phyloP scores from a whole-genome alignment of 2,113 vertebrate genomes.

The Percina caprodes region DNA sequence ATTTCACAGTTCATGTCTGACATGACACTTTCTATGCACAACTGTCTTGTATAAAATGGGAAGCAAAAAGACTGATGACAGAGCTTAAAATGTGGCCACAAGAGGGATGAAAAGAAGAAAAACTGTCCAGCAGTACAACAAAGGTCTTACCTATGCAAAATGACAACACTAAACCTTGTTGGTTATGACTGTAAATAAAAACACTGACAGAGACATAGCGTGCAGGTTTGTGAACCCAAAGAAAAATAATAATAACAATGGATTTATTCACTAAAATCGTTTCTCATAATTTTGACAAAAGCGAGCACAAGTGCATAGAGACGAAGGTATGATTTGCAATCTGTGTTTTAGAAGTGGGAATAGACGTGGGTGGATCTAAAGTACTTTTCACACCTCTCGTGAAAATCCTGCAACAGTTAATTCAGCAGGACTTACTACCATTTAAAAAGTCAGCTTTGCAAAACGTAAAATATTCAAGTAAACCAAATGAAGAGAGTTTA shows the following conservation, averaged over 20 bases:
- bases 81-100: not conserved
- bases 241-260: not conserved
- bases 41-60: not conserved
- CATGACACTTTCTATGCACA: not conserved
- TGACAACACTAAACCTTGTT: not conserved
- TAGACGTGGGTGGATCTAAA: not conserved
- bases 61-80: constrained; percentile 11
- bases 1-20: not conserved
- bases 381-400: not conserved
- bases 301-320: not conserved
- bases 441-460: not conserved
- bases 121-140: constrained; percentile 11
- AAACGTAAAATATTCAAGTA: not conserved
- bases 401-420: not conserved
- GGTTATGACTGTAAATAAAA: not conserved
- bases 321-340: not conserved
- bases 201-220: not conserved
- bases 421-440: not conserved
- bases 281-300: not conserved
- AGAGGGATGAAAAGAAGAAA: constrained; percentile 1
- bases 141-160: constrained; percentile 5
- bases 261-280: not conserved
- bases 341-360: not conserved
- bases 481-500: not conserved
- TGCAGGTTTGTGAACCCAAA: not conserved